Evolutionary conservation across 1,140 invertebrate genomes (phyloP), one percentile per base, ranked within the genome.

Genomic region (Caenorhabditis inopinata): DNA sequence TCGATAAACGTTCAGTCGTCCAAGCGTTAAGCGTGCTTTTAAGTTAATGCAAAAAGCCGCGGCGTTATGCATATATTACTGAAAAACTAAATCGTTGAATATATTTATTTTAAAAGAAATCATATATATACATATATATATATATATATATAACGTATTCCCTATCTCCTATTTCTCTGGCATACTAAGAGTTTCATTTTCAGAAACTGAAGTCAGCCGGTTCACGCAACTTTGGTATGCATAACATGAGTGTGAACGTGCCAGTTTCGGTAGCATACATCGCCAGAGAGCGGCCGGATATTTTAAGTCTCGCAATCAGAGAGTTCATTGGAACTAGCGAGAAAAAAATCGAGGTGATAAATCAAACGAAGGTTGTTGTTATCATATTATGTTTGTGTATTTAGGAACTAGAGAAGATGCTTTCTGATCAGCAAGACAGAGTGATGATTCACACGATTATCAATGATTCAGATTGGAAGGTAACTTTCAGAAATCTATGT

Each of bases 391-490:
- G 25, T 14, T 73, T 6, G 7, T 79, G 21, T 77, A 25, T 74
- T 79, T 25, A 79, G 25, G 47, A 18, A n/a, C n/a, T 74, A 9
- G 42, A 47, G 27, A 74, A 73, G n/a, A 21, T 12, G 21, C 35
- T 49, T 12, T 42, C 18, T 0, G 75, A 81, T 14, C 46, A 42
- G 32, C 38, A 21, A 2, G 45, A 58, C 29, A 16, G 80, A 58
- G 80, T 81, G 21, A 81, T 81, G 80, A 75, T 81, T 18, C 75
- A 81, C 73, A 62, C 78, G 16, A 45, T n/a, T n/a, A 42, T 81
- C 23, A 77, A 76, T 46, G 77, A 77, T n/a, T 53, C 77, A 2
- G 80, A 81, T 51, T 80, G 58, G 58, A 80, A 80, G 78, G 78
- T 80, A 27, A 62, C 3, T 21, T 14, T 1, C 47, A 21, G 21